Evolutionary conservation across 2,113 vertebrate species (phyloP), one percentile per base, ranked within the genome.

Genomic region (Calidris pygmaea): DNA sequence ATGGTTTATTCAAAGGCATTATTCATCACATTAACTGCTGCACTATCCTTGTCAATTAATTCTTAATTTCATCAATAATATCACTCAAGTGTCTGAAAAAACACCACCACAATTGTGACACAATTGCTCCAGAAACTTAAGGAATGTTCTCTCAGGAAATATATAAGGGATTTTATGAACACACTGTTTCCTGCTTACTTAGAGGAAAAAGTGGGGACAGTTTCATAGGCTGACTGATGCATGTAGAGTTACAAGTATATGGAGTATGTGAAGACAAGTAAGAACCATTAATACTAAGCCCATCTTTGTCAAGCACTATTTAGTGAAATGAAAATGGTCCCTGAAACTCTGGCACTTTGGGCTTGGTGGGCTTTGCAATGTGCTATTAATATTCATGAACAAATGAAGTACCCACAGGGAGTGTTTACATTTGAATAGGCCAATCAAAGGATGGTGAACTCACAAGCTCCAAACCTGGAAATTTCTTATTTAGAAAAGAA

Each of bases 381-480:
- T 60, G 22, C 29, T 90, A 96, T 96, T 95, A 95, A 97, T 97
- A 97, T 96, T 96, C 89, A 97, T 90, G 75, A 90, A 50, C 50
- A 79, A 94, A 96, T 6, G 47, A 95, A 94, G 73, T 55, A 93
- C 79, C 93, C 94, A 94, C 84, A 90, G 85, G 90, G 94, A 97
- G 66, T 93, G 96, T 96, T 97, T 97, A 96, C 75, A 94, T 96
- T 97, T 97, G 96, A 97, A 96, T 71, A 95, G 88, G 81, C 96
- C 96, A 97, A 91, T 93, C 90, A 97, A 97, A 97, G 88, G 83
- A 22, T 9, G 55, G 65, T 94, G 95, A 92, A 89, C 75, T 88
- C 94, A 88, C 71, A 92, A 71, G 82, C 55, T 88, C 86, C 79
- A 94, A 90, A 97, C 79, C 95, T 96, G 95, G 94, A 97, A 93